Evolutionary conservation across 2,888 invertebrate species (phyloP), one percentile per base, ranked within the genome.

Genomic region (Cosmia pyralina): DNA sequence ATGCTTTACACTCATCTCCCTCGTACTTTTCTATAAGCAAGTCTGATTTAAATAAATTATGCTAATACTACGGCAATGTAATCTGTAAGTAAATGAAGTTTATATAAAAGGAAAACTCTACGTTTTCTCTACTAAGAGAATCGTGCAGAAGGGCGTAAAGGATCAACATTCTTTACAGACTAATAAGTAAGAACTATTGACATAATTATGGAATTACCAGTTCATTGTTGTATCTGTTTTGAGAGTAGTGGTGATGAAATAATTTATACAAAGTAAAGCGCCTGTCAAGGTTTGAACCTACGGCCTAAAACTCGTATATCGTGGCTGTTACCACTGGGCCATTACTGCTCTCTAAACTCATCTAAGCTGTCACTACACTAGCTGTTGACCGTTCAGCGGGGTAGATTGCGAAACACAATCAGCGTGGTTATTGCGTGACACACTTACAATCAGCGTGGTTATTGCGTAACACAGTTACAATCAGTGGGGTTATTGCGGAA

Each of bases 41-140:
- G 52, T 55, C 63, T 59, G 60, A 46, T 41, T 55, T 55, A 82
- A 81, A 73, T 69, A 79, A 83, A 57, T 79, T 74, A 83, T 69
- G 79, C 67, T 69, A 79, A 74, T 67, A 64, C 19, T 55, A 52
- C 41, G 62, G 52, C 67, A 81, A 57, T 79, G 57, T 55, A 41
- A 83, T 83, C 65, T 83, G 68, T 75, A 83, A 75, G 75, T 75
- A 75, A 83, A 83, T 70, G n/a, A 75, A 74, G 58, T 70, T 77
- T 62, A 64, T 44, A 28, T 73, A 73, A 22, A 48, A 66, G n/a
- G n/a, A 34, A 34, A 52, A 66, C 34, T 69, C 17, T 48, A 44
- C 17, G 59, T 59, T 52, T 55, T 60, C 41, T 65, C 50, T 34
- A 10, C 55, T 34, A 10, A 41, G 60, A 28, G 22, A 46, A 34